Percentiles rank a stretch among this genome's conserved stretches.
Conservation (phyloP, 2,888 invertebrate genomes). For the Idaea aversata region DNA sequence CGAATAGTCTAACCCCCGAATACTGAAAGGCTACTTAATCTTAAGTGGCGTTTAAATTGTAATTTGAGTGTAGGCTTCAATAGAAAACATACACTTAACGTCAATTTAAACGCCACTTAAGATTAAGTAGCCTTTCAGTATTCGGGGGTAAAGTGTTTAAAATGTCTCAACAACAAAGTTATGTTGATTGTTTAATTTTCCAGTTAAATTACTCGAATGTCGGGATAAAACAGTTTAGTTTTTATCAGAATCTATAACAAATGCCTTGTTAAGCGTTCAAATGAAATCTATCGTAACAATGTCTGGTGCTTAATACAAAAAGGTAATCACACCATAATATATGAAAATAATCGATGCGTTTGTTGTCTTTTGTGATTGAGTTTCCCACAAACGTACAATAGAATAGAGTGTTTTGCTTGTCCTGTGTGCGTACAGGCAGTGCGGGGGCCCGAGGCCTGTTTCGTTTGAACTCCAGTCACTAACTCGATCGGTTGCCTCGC, state of each 20-base stretch:
- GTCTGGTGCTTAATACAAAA: conserved; percentile 24
- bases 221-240: not conserved
- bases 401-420: conserved; percentile 64
- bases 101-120: too few relatives aligned
- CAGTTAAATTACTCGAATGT: not conserved
- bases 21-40: too few relatives aligned
- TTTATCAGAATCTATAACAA: not conserved
- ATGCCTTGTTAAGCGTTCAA: conserved; percentile 5
- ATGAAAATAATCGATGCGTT: conserved; percentile 45
- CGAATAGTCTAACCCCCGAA: not conserved
- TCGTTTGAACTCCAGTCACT: conserved; percentile 50
- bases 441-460: conserved; percentile 38
- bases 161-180: not conserved
- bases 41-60: too few relatives aligned
- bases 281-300: conserved; percentile 23
- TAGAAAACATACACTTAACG: too few relatives aligned
- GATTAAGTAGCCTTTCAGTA: too few relatives aligned
- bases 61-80: too few relatives aligned
- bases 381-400: conserved; percentile 72
- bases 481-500: conserved; percentile 52
- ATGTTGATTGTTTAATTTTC: not conserved
- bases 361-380: conserved; percentile 60
- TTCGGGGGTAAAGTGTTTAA: not conserved
- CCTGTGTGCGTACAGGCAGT: conserved; percentile 52
- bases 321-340: conserved; percentile 23